Evolutionary conservation across 2,888 invertebrate species (phyloP), one percentile per base, ranked within the genome.

Genomic region (Phragmatobia fuliginosa): DNA sequence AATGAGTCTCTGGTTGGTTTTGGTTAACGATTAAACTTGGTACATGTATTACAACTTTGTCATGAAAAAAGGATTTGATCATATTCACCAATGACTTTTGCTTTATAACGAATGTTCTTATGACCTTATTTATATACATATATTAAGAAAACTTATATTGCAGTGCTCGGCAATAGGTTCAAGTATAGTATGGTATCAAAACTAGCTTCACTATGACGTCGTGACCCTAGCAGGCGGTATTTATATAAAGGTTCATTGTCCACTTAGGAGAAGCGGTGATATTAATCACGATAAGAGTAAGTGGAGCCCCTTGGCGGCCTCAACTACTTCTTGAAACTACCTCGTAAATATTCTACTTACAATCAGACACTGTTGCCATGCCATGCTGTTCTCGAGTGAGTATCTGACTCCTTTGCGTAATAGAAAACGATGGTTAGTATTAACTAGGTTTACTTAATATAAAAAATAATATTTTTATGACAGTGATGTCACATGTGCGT

Each of bases 231-330:
- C 18, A n/a, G 38, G 45, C 60, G 38, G 52, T 61, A 68, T 61
- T 77, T 59, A 10, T 49, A 66, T 61, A 68, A 71, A 65, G 72
- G 32, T 72, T 64, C 68, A 69, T 74, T 77, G 76, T 81, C 64
- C 73, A 72, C 66, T 82, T 71, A 71, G 41, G 25, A 72, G 77
- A 76, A 78, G 61, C 70, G 61, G 52, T 68, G 45, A 61, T 71
- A 72, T 75, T 76, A 73, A 80, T 78, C 73, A 67, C 61, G 78
- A 82, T 82, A 78, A 75, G 59, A 71, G 70, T 60, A 56, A 66
- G 61, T 65, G 69, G 74, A 74, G 71, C 61, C 38, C 62, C 69
- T 61, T 68, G 69, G 60, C 66, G 70, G 62, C 41, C 45, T 36
- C 58, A 58, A 45, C 36, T 31, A 56, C 31, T 77, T 79, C 75